Conservation (phyloP, 2,888 invertebrate species). For the Hirtodrosophila alboralis region DNA sequence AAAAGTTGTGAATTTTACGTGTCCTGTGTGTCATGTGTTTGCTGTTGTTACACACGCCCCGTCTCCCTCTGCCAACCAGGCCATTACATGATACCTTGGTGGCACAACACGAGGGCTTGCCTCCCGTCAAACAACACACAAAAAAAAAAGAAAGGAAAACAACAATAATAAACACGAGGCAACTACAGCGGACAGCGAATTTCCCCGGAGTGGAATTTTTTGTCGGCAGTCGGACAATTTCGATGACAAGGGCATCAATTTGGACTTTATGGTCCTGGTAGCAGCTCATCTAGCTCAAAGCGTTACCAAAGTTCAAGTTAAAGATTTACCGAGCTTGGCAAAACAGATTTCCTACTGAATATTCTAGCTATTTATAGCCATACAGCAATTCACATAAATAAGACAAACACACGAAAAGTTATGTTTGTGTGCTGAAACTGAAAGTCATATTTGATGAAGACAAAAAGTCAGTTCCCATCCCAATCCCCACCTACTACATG, state of each 20-base stretch:
- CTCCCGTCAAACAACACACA: conserved; percentile 19
- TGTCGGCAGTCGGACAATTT: conserved; percentile 6
- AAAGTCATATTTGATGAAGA: conserved; percentile 76
- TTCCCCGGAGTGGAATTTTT: conserved; percentile 72
- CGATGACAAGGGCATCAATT: conserved; percentile 57
- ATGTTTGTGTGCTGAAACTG: conserved; percentile 66
- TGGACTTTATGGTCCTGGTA: conserved; percentile 30
- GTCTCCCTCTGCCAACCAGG: conserved; percentile 6
- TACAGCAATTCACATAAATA: conserved; percentile 50
- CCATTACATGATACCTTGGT: conserved; percentile 27
- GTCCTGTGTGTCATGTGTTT: conserved; percentile 62
- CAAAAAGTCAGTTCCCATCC: conserved; percentile 5
- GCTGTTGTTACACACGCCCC: conserved; percentile 21
- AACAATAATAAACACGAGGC: conserved; percentile 21
- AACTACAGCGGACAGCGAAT: conserved; percentile 53
- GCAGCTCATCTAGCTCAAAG: conserved; percentile 9
- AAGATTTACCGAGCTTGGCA: conserved; percentile 46
- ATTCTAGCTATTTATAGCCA: conserved; percentile 60
- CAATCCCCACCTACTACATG: not conserved
- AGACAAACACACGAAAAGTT: conserved; percentile 70
- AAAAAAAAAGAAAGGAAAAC: conserved; percentile 33
- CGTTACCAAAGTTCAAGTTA: conserved; percentile 17
- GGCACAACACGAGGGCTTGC: conserved; percentile 8
- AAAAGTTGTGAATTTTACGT: conserved; percentile 67
- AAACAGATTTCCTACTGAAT: conserved; percentile 33